Evolutionary conservation across 2,113 vertebrate species (phyloP), one percentile per base, ranked within the genome.

Genomic region (Limnothrissa miodon): DNA sequence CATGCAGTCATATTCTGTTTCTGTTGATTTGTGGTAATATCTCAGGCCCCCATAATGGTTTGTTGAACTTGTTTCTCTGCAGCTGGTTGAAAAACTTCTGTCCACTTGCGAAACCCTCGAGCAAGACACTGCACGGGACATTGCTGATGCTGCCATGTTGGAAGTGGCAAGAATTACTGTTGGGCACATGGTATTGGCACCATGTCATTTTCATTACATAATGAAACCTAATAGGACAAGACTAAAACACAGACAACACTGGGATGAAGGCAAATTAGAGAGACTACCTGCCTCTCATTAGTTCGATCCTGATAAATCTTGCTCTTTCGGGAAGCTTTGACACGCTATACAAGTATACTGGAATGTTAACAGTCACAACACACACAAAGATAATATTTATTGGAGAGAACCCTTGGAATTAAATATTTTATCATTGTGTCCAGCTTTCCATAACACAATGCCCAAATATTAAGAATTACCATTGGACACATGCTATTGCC

Each of bases 111-210:
- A 94, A 0, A 89, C 91, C 88, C 95, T 98, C 7, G 97, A 94
- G 81, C 94, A 90, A 83, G 96, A 97, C 46, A 87, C 86, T 1
- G 92, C 86, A 78, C 95, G 92, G 0, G 94, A 94, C 82, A 98
- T 99, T 0, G 96, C 97, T 0, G 97, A 99, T 0, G 96, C 97
- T 11, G 98, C 98, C 92, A 99, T 99, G 98, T 92, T 98, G 95
- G 98, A 99, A 89, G 98, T 98, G 0, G 97, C 97, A 39, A 97
- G 94, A 87, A 95, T 95, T 59, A 97, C 95, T 0, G 93, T 96
- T 88, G 96, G 96, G 17, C 93, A 96, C 90, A 98, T 97, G 98
- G 98, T 99, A 93, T 82, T 91, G 39, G 66, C 19, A 45, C 44
- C 5, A 23, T 36, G 25, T 45, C 45, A 88, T 56, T 78, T 39